Base-by-base conservation (phyloP, 2,888 invertebrate genomes). In the Parnassius glacialis region DNA sequence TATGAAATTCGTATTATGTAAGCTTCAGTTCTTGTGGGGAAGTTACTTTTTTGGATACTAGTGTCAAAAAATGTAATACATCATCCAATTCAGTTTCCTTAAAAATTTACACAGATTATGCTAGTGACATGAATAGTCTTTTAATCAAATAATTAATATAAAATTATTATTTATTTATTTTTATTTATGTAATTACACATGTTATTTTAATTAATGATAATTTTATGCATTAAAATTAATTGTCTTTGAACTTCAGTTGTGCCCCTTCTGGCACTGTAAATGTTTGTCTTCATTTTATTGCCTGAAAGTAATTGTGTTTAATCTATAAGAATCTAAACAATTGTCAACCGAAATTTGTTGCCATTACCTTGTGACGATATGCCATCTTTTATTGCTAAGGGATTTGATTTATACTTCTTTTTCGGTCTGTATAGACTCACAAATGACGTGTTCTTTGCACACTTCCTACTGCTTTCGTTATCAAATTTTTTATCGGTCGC, bases 141-240 rank as follows among this genome's bases (percentile, higher is more conserved):
- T 20, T 20, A 20, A 20, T 20, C 1, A 20, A 20, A 20, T 20
- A 34, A 34, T 34, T 34, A 34, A 34, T 34, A 34, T 34, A 34
- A 34, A 34, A 7, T 34, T 34, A 34, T 34, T 34, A 34, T 25
- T 7, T 25, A 25, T 34, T 34, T 34, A 5, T 34, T 34, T 34
- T 34, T 34, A 34, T 34, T 34, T 34, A 34, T 34, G 16, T 57
- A 57, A 47, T 13, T 16, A 16, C 1, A 25, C 5, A 48, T 3
- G 3, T 45, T 10, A 12, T 12, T 3, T n/a, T 41, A 12, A 11
- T 5, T 2, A 34, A 62, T 53, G 52, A 61, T 65, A 63, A 66
- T 64, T 64, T 50, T 64, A 52, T 57, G 57, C 43, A 64, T 52
- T 12, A 45, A 47, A 42, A 20, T 41, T 56, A 61, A 50, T 52